Evolutionary conservation across 2,797 vertebrate genomes (phyloP).

Genomic region (Sebastes vulpes): DNA sequence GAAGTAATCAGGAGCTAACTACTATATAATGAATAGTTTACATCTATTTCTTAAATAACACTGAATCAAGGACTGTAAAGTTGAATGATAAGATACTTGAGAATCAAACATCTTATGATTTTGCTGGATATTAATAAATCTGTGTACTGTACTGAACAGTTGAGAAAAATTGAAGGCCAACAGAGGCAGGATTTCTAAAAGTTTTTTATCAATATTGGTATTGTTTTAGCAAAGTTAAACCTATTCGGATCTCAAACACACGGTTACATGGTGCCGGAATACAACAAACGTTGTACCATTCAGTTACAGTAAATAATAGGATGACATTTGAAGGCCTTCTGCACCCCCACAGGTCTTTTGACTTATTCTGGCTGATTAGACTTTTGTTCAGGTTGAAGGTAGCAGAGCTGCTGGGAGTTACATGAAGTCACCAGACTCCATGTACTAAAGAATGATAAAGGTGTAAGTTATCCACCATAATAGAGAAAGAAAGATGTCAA

Average conservation of each 20-base stretch:
- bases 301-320: slow-evolving; percentile 1
- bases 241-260: background rate
- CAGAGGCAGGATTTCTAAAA: background rate
- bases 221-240: background rate
- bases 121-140: background rate
- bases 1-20: background rate
- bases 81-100: background rate
- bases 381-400: background rate
- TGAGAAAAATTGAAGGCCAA: background rate
- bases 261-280: background rate
- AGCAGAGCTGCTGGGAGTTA: background rate
- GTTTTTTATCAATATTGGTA: background rate
- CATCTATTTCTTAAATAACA: background rate
- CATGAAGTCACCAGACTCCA: background rate
- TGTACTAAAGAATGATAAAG: background rate
- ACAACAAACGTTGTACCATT: background rate
- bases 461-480: background rate
- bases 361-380: background rate
- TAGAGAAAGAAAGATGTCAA: background rate
- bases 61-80: background rate
- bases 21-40: background rate
- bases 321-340: background rate
- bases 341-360: background rate
- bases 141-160: background rate
- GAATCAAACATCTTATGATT: background rate